A percentile compares a stretch with the other conserved stretches of the same genome.
Conservation (phyloP, 2,888 invertebrate genomes). For the Atethmia centrago region DNA sequence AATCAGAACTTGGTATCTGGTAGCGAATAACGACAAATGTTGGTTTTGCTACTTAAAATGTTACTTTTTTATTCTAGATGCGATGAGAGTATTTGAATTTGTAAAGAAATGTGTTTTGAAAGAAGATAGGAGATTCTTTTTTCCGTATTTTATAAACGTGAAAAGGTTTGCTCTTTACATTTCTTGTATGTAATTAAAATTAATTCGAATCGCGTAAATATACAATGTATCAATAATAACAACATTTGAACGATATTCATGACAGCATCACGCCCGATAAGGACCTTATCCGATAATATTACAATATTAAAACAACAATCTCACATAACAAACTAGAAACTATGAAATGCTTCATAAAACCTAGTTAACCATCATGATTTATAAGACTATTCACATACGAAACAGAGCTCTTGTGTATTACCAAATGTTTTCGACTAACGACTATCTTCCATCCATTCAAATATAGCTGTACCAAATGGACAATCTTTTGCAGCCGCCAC, state of each 20-base stretch:
- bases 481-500: conserved; percentile 48
- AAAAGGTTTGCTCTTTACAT: conserved; percentile 16
- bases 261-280: background rate
- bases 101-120: conserved; percentile 40
- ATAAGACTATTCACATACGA: background rate
- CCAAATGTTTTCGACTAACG: background rate
- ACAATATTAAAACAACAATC: background rate
- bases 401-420: background rate
- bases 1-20: conserved; percentile 63
- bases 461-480: conserved; percentile 41
- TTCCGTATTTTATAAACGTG: conserved; percentile 22
- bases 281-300: background rate
- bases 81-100: conserved; percentile 28
- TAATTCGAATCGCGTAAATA: background rate
- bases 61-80: conserved; percentile 38
- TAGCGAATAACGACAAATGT: conserved; percentile 47
- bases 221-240: conserved; percentile 1
- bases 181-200: background rate
- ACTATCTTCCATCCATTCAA: conserved; percentile 22
- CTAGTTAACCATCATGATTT: background rate
- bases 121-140: conserved; percentile 9
- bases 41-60: conserved; percentile 53
- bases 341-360: background rate
- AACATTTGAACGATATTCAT: background rate
- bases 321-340: background rate